These are phyloP conservation scores for Asteroscopus sphinx DNA, from an alignment of 2,888 invertebrate genomes.

Conservation along the genomic window DNA sequence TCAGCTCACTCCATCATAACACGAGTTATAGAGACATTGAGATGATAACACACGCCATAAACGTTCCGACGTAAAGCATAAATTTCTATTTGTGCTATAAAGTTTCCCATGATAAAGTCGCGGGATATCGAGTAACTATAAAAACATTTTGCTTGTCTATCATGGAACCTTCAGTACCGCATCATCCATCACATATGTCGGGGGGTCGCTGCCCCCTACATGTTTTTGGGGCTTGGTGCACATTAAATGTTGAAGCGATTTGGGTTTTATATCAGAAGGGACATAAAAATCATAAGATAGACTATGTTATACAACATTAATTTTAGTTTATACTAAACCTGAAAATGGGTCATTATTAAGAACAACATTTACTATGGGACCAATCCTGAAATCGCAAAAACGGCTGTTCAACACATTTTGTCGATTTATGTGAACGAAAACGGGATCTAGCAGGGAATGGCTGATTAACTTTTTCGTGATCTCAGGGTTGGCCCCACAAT, in stretches of 20 bases:
- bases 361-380: too few species aligned
- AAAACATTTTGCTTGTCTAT: conserved; percentile 82
- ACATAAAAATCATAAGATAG: too few species aligned
- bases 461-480: too few species aligned
- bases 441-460: too few species aligned
- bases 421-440: too few species aligned
- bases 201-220: conserved; percentile 73
- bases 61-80: conserved; percentile 33
- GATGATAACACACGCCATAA: conserved; percentile 18
- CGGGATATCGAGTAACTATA: conserved; percentile 68
- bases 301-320: too few species aligned
- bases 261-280: neutral
- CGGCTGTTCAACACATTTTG: too few species aligned
- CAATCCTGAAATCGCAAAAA: too few species aligned
- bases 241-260: conserved; percentile 31
- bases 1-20: neutral
- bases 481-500: too few species aligned
- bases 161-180: conserved; percentile 73
- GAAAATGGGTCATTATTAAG: too few species aligned
- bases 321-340: too few species aligned
- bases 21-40: neutral
- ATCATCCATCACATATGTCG: conserved; percentile 82
- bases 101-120: conserved; percentile 50
- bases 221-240: conserved; percentile 50
- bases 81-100: conserved; percentile 44